phyloP scores from a whole-genome alignment of 2,797 vertebrate genomes.

The Tolypeutes matacus region DNA sequence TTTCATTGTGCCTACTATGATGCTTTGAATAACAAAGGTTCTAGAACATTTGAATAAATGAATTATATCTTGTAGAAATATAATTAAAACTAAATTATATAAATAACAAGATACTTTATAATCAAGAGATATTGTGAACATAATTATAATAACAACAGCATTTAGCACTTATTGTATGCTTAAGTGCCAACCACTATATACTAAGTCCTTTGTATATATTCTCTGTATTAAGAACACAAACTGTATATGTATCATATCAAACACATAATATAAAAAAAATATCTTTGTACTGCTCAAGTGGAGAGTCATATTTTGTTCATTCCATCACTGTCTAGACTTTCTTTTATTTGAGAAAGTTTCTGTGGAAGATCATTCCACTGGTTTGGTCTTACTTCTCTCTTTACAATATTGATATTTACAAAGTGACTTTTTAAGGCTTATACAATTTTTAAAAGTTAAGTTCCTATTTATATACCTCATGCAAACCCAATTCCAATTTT shows the following conservation, averaged over 20 bases:
- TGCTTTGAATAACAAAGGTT: slow-evolving; percentile 12
- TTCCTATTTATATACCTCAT: slow-evolving; percentile 86
- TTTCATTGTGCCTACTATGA: slow-evolving; percentile 10
- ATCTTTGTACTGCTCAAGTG: neutral
- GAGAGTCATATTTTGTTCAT: slow-evolving; percentile 17
- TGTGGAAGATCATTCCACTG: neutral
- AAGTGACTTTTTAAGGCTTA: slow-evolving; percentile 1
- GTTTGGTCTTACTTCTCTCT: slow-evolving; percentile 41
- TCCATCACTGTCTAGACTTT: neutral
- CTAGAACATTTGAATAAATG: slow-evolving; percentile 46
- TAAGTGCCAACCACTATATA: neutral
- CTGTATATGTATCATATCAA: neutral
- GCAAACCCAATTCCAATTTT: slow-evolving; percentile 86
- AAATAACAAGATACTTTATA: slow-evolving; percentile 30
- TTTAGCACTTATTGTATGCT: neutral
- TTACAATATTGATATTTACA: slow-evolving; percentile 34
- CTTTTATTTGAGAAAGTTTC: slow-evolving; percentile 21
- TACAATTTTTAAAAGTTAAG: slow-evolving; percentile 1
- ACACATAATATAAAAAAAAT: neutral
- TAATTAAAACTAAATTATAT: slow-evolving; percentile 55
- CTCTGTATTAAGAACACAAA: neutral
- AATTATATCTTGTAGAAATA: neutral
- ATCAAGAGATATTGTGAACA: slow-evolving; percentile 36
- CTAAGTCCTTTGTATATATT: neutral
- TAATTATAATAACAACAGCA: neutral